Conservation (phyloP, 2,113 vertebrate genomes). For the Puma concolor region DNA sequence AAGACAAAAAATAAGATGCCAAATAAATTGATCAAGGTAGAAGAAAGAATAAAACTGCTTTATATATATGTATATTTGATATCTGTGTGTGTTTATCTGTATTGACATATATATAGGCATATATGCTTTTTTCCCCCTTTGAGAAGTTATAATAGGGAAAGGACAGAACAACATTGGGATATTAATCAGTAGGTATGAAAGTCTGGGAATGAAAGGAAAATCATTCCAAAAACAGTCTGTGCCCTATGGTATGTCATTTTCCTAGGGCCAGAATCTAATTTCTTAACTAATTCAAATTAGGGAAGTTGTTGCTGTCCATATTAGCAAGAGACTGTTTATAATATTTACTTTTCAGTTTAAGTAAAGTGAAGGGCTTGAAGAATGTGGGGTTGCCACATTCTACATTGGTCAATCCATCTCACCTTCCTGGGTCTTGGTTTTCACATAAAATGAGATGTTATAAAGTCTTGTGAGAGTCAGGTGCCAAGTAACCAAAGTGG, state of each 20-base stretch:
- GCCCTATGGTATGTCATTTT: neutral
- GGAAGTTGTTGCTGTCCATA: neutral
- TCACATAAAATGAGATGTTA: neutral
- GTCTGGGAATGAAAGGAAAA: slow-evolving; percentile 6
- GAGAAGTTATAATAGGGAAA: neutral
- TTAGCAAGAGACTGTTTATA: neutral
- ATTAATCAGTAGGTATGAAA: slow-evolving; percentile 28
- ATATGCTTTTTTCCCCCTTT: neutral
- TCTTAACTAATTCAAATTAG: neutral
- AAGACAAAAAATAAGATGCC: neutral
- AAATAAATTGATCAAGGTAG: neutral
- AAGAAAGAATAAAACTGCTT: neutral
- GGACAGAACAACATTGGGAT: neutral
- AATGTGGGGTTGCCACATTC: neutral
- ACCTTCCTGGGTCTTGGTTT: neutral
- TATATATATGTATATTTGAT: neutral
- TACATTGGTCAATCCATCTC: neutral
- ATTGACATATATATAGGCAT: neutral
- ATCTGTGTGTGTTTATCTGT: neutral
- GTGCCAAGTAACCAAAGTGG: neutral
- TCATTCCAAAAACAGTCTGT: neutral
- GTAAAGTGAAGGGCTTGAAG: neutral
- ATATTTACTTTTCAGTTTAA: neutral
- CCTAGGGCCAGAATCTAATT: neutral
- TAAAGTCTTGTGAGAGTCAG: neutral